These are phyloP conservation scores for Hydrozoanthus gracilis DNA, from an alignment of 92 coral and sea anemone genomes.

Conservation along the genomic window DNA sequence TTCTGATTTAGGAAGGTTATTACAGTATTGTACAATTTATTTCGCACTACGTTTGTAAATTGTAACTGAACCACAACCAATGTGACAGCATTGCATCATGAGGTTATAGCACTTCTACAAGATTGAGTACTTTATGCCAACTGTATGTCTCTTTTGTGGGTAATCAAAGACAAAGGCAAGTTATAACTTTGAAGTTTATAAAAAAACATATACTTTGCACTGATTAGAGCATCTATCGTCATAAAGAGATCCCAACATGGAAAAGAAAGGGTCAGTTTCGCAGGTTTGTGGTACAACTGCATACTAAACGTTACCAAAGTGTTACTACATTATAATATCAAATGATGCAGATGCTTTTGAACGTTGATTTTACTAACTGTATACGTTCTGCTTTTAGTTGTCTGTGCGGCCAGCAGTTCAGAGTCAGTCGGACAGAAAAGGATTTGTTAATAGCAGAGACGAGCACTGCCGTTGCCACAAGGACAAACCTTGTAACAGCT, in stretches of 20 bases:
- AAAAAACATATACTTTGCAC: neutral
- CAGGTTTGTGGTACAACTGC: neutral
- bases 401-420: constrained; percentile 41
- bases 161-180: neutral
- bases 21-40: neutral
- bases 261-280: neutral
- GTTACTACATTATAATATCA: neutral
- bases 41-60: neutral
- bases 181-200: neutral
- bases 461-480: constrained; percentile 34
- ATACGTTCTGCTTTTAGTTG: neutral
- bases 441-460: neutral
- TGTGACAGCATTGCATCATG: neutral
- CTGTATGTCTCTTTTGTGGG: too few species aligned
- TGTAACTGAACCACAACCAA: neutral
- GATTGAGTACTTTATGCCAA: neutral
- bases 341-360: neutral
- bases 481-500: constrained; percentile 48
- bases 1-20: neutral
- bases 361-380: neutral
- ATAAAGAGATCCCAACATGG: constrained; percentile 1
- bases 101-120: neutral
- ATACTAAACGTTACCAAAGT: neutral
- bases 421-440: constrained; percentile 27
- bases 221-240: neutral